Conservation (phyloP, 2,113 vertebrate genomes). For the Elachura formosa region DNA sequence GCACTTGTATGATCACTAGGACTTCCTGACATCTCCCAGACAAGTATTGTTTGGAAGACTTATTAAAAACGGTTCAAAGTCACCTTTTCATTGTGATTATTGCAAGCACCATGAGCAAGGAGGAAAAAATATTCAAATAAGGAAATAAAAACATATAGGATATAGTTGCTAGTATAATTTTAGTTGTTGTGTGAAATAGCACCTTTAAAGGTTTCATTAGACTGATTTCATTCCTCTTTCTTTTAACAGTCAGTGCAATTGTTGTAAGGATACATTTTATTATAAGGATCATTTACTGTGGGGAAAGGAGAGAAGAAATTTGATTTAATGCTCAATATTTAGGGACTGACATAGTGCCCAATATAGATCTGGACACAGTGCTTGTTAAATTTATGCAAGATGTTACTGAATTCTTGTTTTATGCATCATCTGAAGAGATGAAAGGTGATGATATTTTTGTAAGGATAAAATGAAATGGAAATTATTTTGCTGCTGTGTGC, state of each 20-base stretch:
- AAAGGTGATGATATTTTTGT: slow-evolving; percentile 14
- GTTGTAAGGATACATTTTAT: background rate
- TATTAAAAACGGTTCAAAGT: background rate
- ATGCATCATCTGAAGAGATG: background rate
- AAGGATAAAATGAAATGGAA: background rate
- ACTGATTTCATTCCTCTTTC: background rate
- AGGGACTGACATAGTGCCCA: background rate
- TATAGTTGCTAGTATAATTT: background rate
- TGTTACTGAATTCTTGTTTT: background rate
- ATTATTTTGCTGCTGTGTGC: background rate
- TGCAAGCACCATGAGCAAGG: background rate
- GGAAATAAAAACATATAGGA: background rate
- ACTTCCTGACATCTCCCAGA: background rate
- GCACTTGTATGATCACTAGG: background rate
- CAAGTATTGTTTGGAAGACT: background rate
- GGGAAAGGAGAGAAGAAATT: background rate
- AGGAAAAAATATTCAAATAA: background rate
- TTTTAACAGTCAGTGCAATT: background rate
- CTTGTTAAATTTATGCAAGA: background rate
- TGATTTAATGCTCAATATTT: background rate
- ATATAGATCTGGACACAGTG: background rate
- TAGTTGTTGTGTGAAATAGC: background rate
- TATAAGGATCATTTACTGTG: background rate
- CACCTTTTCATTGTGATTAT: background rate
- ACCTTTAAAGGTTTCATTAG: background rate